A percentile compares a stretch with the other conserved stretches of the same genome.
Conservation (phyloP, 2,797 vertebrate species). For the Lepilemur ruficaudatus region DNA sequence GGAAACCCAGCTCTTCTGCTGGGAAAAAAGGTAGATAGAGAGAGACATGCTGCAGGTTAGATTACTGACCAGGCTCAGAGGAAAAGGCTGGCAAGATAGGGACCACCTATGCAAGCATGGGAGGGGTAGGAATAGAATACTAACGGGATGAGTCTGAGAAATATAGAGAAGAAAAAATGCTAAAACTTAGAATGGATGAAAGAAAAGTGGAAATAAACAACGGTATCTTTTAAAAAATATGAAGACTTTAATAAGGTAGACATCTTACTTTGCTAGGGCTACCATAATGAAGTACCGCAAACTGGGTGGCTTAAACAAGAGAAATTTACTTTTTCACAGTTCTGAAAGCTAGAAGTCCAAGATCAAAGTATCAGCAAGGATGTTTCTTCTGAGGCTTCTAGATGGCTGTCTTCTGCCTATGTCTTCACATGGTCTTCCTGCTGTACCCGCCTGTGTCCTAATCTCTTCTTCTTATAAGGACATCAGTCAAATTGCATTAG, state of each 20-base stretch:
- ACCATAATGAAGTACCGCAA: background rate
- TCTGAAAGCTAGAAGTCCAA: background rate
- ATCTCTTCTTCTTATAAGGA: background rate
- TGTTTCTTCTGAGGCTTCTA: background rate
- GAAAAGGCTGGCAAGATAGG: background rate
- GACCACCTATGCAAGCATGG: background rate
- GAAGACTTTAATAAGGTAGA: background rate
- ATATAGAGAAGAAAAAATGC: background rate
- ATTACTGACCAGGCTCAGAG: background rate
- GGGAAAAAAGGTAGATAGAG: background rate
- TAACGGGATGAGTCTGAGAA: background rate
- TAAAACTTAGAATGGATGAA: background rate
- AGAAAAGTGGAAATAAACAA: background rate
- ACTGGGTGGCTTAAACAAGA: background rate
- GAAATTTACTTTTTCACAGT: background rate
- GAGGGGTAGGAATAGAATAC: no score
- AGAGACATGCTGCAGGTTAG: background rate
- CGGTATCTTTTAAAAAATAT: background rate
- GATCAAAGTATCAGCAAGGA: background rate
- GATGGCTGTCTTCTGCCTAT: background rate
- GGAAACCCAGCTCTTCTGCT: background rate
- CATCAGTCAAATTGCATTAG: background rate
- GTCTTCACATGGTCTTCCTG: background rate
- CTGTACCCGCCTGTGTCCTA: background rate
- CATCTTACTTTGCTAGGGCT: background rate